Percentiles rank a stretch among this genome's conserved stretches.
Evolutionary conservation across 2,888 invertebrate species (phyloP).

Genomic region (Philaethria dido): DNA sequence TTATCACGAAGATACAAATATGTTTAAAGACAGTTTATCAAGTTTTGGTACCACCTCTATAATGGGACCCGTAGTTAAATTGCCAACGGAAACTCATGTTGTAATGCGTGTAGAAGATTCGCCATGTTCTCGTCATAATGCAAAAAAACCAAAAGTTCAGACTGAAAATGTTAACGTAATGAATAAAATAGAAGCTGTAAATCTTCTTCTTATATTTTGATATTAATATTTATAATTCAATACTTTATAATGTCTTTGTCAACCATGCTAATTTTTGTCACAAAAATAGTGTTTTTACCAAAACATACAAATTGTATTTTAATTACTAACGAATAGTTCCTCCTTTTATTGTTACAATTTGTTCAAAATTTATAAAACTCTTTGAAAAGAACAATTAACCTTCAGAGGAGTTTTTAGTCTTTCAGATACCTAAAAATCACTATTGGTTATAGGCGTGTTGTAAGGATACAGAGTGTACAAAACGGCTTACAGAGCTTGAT

Average conservation of each 20-base stretch:
- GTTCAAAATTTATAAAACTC: background rate
- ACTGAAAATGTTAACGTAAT: conserved; percentile 45
- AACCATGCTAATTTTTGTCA: background rate
- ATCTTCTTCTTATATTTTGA: too few species aligned
- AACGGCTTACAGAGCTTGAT: conserved; percentile 58
- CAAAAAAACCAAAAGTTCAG: conserved; percentile 46
- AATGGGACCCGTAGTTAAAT: conserved; percentile 62
- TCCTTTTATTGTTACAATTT: too few species aligned
- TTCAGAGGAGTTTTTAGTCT: background rate
- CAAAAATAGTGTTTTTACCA: background rate
- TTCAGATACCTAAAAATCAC: background rate
- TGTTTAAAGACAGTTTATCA: conserved; percentile 33
- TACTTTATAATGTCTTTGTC: background rate
- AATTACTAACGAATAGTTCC: too few species aligned
- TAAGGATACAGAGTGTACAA: conserved; percentile 55
- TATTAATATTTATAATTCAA: too few species aligned
- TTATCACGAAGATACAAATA: conserved; percentile 25
- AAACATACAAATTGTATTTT: too few species aligned
- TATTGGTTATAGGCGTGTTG: conserved; percentile 60
- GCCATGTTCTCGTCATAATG: conserved; percentile 39
- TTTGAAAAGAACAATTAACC: background rate
- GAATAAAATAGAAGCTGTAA: conserved; percentile 61
- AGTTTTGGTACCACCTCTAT: conserved; percentile 48
- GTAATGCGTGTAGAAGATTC: conserved; percentile 61
- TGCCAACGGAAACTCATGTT: conserved; percentile 62